Percentiles rank a stretch among this genome's conserved stretches.
Conservation (phyloP, 2,888 invertebrate species). For the Napeogenes sylphis region DNA sequence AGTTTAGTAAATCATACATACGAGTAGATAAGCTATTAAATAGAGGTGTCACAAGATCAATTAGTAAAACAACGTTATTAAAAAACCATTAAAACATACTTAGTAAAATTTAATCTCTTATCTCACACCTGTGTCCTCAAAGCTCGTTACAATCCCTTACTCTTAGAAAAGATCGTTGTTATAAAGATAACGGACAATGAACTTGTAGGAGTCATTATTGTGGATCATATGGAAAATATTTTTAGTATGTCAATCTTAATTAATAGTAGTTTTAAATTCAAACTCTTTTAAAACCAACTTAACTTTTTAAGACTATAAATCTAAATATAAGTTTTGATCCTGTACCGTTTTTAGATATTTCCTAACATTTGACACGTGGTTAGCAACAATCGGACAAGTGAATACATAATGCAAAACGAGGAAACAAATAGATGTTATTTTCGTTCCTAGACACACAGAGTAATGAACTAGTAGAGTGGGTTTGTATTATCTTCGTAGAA, state of each 20-base stretch:
- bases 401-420: constrained; percentile 36
- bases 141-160: constrained; percentile 12
- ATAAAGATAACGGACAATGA: constrained; percentile 14
- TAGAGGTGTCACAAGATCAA: no score
- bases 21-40: no score
- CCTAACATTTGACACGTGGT: constrained; percentile 15
- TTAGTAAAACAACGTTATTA: no score
- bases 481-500: not conserved
- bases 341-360: not conserved
- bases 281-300: no score
- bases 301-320: no score
- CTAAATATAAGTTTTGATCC: no score
- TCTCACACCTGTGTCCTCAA: constrained; percentile 27
- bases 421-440: constrained; percentile 39
- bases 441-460: constrained; percentile 40
- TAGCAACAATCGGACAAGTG: constrained; percentile 29
- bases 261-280: no score
- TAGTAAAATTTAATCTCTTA: constrained; percentile 9
- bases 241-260: not conserved
- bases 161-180: constrained; percentile 8
- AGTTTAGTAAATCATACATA: no score
- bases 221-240: not conserved
- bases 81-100: no score
- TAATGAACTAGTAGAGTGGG: constrained; percentile 8
- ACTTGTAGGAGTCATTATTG: constrained; percentile 10